A percentile compares a stretch with the other conserved stretches of the same genome.
Evolutionary conservation across 2,797 vertebrate species (phyloP).

Genomic region (Enteromius argenteus): DNA sequence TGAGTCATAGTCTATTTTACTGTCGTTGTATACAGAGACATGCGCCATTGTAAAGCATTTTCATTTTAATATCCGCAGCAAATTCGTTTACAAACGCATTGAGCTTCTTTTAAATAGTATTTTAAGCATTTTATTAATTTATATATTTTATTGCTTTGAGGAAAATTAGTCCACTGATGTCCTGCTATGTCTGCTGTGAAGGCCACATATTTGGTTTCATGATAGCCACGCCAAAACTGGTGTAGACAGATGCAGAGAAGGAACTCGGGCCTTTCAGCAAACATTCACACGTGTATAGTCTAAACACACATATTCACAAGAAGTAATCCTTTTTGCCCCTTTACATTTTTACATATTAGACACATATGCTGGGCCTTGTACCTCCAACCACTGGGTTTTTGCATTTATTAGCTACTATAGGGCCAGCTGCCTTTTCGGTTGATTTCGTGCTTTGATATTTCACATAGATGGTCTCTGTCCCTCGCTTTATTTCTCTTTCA

Average conservation of each 20-base stretch:
- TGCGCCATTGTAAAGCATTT: neutral
- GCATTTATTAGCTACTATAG: neutral
- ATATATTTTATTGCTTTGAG: neutral
- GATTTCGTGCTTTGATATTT: slow-evolving; percentile 20
- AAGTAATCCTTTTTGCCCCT: neutral
- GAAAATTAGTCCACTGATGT: neutral
- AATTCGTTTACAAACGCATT: slow-evolving; percentile 13
- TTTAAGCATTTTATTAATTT: neutral
- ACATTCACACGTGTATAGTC: neutral
- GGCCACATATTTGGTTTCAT: neutral
- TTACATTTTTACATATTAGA: neutral
- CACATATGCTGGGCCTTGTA: neutral
- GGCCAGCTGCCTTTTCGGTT: slow-evolving; percentile 21
- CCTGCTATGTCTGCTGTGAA: neutral
- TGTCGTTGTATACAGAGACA: neutral
- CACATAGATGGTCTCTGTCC: slow-evolving; percentile 39
- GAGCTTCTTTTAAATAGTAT: slow-evolving; percentile 12
- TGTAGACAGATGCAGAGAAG: neutral
- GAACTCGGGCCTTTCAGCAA: neutral
- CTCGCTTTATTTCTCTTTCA: slow-evolving; percentile 13
- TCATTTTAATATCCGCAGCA: neutral
- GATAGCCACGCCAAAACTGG: neutral
- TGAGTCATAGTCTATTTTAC: slow-evolving; percentile 8
- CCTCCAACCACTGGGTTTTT: neutral
- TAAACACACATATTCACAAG: neutral